These are phyloP conservation scores for Vulpes vulpes DNA, from an alignment of 2,113 vertebrate species.

Conservation along the genomic window DNA sequence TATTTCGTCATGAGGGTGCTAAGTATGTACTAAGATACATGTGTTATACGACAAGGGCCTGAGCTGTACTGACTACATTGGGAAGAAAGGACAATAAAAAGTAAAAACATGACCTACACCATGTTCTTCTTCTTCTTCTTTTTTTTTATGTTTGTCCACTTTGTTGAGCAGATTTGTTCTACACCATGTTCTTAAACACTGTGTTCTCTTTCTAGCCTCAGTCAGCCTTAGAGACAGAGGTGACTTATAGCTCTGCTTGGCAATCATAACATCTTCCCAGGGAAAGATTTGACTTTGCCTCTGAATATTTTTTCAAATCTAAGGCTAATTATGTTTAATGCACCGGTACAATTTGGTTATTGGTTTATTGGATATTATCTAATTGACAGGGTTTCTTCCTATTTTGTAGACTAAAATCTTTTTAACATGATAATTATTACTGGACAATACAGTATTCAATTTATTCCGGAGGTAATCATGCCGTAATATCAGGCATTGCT, in stretches of 20 bases:
- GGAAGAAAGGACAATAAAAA: background rate
- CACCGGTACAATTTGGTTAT: slow-evolving; percentile 46
- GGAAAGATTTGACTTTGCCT: background rate
- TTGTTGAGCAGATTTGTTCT: no score
- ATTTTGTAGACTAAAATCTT: slow-evolving; percentile 48
- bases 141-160: no score
- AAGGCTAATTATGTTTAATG: slow-evolving; percentile 66
- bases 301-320: slow-evolving; percentile 36
- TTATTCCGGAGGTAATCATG: slow-evolving; percentile 68
- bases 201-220: background rate
- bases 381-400: slow-evolving; percentile 47
- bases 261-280: slow-evolving; percentile 24
- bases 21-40: background rate
- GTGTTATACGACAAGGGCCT: background rate
- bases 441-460: slow-evolving; percentile 67
- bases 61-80: background rate
- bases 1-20: background rate
- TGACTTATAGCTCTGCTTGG: background rate
- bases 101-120: background rate
- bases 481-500: slow-evolving; percentile 65
- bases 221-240: background rate
- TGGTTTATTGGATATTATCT: slow-evolving; percentile 60
- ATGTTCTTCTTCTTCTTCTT: background rate
- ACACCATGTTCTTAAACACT: background rate
- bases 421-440: slow-evolving; percentile 70